Percentiles rank a stretch among this genome's conserved stretches.
phyloP scores from a whole-genome alignment of 2,113 vertebrate species.

The Petrocephalus microphthalmus region DNA sequence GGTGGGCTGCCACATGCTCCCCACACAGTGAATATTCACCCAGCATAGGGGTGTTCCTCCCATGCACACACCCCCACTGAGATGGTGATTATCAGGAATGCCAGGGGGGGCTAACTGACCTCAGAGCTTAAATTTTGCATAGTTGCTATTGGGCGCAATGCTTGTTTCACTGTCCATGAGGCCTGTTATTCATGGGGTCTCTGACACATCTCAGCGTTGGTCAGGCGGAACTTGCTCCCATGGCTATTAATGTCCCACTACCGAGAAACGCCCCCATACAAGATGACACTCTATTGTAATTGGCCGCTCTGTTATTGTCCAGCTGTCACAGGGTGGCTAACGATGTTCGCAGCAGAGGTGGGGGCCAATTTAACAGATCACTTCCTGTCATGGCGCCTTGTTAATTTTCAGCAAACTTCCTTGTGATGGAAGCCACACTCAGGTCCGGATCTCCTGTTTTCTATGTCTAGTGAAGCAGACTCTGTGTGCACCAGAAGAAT shows the following conservation, averaged over 20 bases:
- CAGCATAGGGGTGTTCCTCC: not conserved
- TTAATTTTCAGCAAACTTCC: constrained; percentile 47
- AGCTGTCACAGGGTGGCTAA: not conserved
- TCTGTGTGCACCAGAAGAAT: not conserved
- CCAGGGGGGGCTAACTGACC: not conserved
- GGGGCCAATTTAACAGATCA: not conserved
- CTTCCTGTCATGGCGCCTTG: constrained; percentile 34
- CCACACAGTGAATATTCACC: not conserved
- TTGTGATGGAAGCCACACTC: constrained; percentile 28
- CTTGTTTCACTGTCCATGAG: not conserved
- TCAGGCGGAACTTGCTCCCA: constrained; percentile 23
- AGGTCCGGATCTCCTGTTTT: not conserved
- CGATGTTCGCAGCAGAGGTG: not conserved
- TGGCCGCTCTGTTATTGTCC: not conserved
- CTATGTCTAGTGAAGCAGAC: constrained; percentile 17
- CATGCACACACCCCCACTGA: not conserved
- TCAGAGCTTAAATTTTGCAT: not conserved
- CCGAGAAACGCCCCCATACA: not conserved
- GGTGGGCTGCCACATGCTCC: not conserved
- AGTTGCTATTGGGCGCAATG: not conserved
- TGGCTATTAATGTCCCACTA: not conserved
- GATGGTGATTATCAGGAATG: not conserved
- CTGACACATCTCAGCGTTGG: constrained; percentile 33
- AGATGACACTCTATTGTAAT: not conserved
- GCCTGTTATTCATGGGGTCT: not conserved